Percentiles rank a stretch among this genome's conserved stretches.
These are phyloP conservation scores for Umimayanthus chanpuru DNA, from an alignment of 92 coral and sea anemone genomes.

Conservation along the genomic window DNA sequence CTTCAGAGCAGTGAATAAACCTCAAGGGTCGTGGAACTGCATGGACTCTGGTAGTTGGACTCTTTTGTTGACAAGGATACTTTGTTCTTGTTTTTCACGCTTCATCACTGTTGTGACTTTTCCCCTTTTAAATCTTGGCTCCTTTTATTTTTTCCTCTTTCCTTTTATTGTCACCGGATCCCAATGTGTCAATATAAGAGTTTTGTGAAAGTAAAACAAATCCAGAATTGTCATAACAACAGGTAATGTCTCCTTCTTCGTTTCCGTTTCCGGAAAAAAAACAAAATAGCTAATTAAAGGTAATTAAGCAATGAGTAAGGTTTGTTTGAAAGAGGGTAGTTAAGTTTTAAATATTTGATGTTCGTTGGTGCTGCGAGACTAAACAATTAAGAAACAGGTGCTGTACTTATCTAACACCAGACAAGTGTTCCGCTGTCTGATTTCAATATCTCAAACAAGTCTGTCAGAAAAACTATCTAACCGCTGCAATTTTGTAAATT, in stretches of 20 bases:
- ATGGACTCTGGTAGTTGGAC: too few relatives aligned
- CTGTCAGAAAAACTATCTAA: neutral
- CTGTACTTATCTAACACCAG: neutral
- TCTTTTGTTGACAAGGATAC: too few relatives aligned
- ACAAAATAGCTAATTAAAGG: neutral
- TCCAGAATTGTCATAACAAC: neutral
- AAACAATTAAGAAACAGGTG: conserved; percentile 23
- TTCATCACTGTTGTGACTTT: conserved; percentile 17
- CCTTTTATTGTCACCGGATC: neutral
- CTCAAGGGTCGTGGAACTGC: too few relatives aligned
- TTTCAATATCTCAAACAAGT: neutral
- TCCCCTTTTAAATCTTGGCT: conserved; percentile 6
- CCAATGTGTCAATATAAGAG: neutral
- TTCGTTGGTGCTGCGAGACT: neutral
- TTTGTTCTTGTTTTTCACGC: neutral
- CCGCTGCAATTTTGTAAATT: neutral
- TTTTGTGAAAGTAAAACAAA: neutral
- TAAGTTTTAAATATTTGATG: conserved; percentile 20
- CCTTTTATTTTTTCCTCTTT: neutral
- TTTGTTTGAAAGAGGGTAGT: neutral
- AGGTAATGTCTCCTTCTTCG: neutral
- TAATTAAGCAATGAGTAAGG: neutral
- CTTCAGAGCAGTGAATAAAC: too few relatives aligned
- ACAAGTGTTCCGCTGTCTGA: neutral
- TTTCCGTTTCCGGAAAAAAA: neutral